Percentiles rank a stretch among this genome's conserved stretches.
These are phyloP conservation scores for Oreotrochilus melanogaster DNA, from an alignment of 2,113 vertebrate genomes.

Conservation along the genomic window DNA sequence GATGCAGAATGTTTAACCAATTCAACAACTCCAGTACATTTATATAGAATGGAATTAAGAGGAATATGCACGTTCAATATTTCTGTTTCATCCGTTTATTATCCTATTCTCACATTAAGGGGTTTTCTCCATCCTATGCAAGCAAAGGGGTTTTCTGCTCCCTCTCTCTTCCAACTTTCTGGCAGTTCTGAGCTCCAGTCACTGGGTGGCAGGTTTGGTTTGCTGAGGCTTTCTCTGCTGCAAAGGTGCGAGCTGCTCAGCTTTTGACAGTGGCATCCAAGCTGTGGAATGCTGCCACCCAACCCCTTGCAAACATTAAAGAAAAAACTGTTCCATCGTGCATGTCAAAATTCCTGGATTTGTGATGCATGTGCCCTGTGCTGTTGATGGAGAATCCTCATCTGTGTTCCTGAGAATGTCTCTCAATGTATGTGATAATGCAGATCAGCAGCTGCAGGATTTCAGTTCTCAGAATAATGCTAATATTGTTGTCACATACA, in stretches of 20 bases:
- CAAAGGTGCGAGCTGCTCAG: background rate
- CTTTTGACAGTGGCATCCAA: background rate
- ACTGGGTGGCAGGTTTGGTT: constrained; percentile 57
- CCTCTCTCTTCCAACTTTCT: background rate
- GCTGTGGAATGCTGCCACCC: background rate
- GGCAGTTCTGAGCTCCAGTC: constrained; percentile 41
- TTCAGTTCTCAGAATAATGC: constrained; percentile 6
- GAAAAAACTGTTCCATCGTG: background rate
- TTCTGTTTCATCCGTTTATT: background rate
- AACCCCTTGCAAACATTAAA: background rate
- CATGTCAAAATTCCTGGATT: background rate
- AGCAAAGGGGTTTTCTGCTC: background rate
- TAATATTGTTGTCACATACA: background rate
- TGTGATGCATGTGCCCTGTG: background rate
- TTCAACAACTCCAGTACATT: background rate
- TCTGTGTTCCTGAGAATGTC: background rate
- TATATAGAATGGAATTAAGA: background rate
- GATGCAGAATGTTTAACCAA: background rate
- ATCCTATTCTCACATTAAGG: background rate
- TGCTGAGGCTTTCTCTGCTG: constrained; percentile 29
- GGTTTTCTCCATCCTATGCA: background rate
- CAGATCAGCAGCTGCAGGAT: background rate
- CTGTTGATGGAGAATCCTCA: background rate
- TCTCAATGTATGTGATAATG: background rate
- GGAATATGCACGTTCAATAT: background rate